A percentile compares a stretch with the other conserved stretches of the same genome.
phyloP scores from a whole-genome alignment of 2,113 vertebrate genomes.

The Triplophysa tibetana region DNA sequence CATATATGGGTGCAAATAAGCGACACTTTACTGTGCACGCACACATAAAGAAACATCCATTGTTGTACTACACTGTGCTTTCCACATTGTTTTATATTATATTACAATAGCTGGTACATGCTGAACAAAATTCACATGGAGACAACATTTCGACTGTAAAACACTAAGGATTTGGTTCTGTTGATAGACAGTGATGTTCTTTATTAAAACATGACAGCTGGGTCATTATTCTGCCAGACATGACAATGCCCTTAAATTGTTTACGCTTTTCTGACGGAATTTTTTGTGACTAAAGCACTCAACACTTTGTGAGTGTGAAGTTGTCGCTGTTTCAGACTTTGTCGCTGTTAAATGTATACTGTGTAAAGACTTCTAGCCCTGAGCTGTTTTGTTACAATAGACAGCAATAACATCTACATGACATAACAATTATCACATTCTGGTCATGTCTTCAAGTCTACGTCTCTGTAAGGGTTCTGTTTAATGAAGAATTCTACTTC shows the following conservation, averaged over 20 bases:
- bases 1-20: not conserved
- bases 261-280: not conserved
- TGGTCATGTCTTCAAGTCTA: not conserved
- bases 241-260: not conserved
- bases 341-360: not conserved
- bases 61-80: too few relatives aligned
- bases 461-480: not conserved
- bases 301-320: too few relatives aligned
- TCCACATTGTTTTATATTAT: too few relatives aligned
- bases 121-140: too few relatives aligned
- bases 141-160: too few relatives aligned
- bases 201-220: not conserved
- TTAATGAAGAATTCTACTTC: not conserved
- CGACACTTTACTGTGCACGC: not conserved
- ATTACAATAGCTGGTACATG: too few relatives aligned
- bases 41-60: not conserved
- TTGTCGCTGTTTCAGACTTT: not conserved
- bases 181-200: not conserved
- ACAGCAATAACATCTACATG: constrained; percentile 3
- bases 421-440: constrained; percentile 11
- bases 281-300: not conserved
- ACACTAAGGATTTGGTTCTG: not conserved
- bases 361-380: not conserved
- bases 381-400: not conserved
- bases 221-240: constrained; percentile 8